phyloP scores from a whole-genome alignment of 2,797 vertebrate species.

The Spinibarbus caldwelli region DNA sequence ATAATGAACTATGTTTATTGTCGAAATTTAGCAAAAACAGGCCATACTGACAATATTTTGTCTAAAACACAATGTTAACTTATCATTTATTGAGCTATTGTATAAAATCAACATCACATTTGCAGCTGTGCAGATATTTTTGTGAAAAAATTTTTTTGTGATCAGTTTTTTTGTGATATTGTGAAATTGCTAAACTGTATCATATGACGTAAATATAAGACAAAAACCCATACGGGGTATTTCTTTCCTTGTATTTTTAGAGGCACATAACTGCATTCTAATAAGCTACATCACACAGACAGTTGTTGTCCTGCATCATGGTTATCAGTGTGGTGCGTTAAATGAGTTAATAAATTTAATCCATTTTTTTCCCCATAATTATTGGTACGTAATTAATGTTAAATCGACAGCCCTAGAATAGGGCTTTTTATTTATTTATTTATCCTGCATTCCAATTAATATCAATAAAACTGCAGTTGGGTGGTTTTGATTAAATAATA shows the following conservation, averaged over 20 bases:
- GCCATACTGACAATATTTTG: too few species aligned
- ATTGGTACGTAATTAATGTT: not conserved
- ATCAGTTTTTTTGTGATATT: too few species aligned
- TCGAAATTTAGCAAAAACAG: too few species aligned
- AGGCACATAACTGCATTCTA: not conserved
- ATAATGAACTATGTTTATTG: too few species aligned
- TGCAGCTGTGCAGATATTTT: not conserved
- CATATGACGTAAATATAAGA: not conserved
- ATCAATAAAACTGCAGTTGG: too few species aligned
- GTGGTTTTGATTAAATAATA: too few species aligned
- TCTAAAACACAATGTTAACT: not conserved
- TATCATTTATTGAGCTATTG: not conserved
- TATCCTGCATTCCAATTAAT: too few species aligned
- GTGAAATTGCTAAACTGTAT: not conserved
- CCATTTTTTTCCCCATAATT: not conserved
- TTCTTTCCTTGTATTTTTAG: not conserved
- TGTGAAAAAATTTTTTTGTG: too few species aligned
- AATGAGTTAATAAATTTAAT: not conserved
- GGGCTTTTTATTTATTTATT: too few species aligned
- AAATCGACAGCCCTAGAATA: not conserved
- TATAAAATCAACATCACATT: not conserved
- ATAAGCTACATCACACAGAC: not conserved
- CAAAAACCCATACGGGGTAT: not conserved
- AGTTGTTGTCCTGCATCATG: not conserved
- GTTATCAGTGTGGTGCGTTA: not conserved